Percentiles rank a stretch among this genome's conserved stretches.
Conservation (phyloP, 2,888 invertebrate genomes). For the Microplitis deprimator region DNA sequence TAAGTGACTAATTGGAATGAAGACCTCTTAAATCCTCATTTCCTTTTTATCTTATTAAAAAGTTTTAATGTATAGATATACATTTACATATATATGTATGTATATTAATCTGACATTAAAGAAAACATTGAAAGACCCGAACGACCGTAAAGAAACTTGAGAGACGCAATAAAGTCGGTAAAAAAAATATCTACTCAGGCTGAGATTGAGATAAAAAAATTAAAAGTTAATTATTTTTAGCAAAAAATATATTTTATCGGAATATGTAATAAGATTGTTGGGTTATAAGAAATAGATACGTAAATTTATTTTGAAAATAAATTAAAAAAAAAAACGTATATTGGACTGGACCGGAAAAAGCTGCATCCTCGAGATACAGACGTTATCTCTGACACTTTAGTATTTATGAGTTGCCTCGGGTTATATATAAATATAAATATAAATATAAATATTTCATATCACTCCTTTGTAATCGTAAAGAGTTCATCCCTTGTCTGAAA, state of each 20-base stretch:
- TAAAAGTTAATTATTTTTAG: neutral
- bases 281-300: neutral
- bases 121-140: too few species aligned
- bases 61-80: neutral
- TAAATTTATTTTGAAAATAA: neutral
- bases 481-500: slow-evolving; percentile 13
- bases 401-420: slow-evolving; percentile 12
- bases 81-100: too few species aligned
- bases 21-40: neutral
- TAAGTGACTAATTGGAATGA: neutral
- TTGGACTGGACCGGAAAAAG: slow-evolving; percentile 27
- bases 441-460: slow-evolving; percentile 14
- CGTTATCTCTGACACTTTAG: slow-evolving; percentile 21
- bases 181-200: too few species aligned
- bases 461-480: neutral
- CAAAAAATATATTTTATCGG: neutral
- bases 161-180: too few species aligned
- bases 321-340: slow-evolving; percentile 1
- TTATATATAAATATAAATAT: slow-evolving; percentile 6
- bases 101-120: too few species aligned
- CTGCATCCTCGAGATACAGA: slow-evolving; percentile 33
- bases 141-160: too few species aligned
- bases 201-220: neutral
- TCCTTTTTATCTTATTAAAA: neutral
- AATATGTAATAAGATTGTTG: too few species aligned